Base-by-base conservation (phyloP, 2,888 invertebrate species). In the Morpho helenor region DNA sequence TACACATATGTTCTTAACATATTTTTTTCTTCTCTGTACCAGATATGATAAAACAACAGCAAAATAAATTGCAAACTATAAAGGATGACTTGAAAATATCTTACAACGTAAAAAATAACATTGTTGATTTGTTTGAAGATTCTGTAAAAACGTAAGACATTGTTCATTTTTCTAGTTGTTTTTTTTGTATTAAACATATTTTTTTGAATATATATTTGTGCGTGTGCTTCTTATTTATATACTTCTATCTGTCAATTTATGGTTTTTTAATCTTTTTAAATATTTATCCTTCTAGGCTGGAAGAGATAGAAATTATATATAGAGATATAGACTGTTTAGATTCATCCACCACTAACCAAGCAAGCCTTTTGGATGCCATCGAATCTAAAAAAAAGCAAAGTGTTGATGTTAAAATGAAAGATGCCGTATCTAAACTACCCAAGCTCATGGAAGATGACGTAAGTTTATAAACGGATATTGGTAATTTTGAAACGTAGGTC, bases 11-110 rank as follows among this genome's bases (percentile, higher is more conserved):
- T 31, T 31, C 31, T 3, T 31, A 5, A 31, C 31, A 5, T 31
- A 31, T 31, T 31, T 31, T 31, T 31, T 31, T 31, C 31, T 5
- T 5, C 31, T 3, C 31, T 31, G 31, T 9, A 40, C 44, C 52
- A 53, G 53, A 16, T 41, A 47, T 53, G n/a, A 16, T 47, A 9
- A 6, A 41, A n/a, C 46, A 53, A 9, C 53, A 46, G 16, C 53
- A 41, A 16, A 10, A 16, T 3, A 41, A 39, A 41, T 46, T 53
- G 16, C 16, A 41, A 9, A 3, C 10, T 16, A 41, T 53, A 22
- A 53, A 53, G 46, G 46, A 53, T 7, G 53, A 53, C 7, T 5
- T 39, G 7, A 46, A 40, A 16, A 40, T 53, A 53, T n/a, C 46
- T 41, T 40, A 47, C 53, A 53, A 43, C n/a, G 8, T 43, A 9